phyloP scores from a whole-genome alignment of 2,888 invertebrate genomes.

The Saturnia japonica region DNA sequence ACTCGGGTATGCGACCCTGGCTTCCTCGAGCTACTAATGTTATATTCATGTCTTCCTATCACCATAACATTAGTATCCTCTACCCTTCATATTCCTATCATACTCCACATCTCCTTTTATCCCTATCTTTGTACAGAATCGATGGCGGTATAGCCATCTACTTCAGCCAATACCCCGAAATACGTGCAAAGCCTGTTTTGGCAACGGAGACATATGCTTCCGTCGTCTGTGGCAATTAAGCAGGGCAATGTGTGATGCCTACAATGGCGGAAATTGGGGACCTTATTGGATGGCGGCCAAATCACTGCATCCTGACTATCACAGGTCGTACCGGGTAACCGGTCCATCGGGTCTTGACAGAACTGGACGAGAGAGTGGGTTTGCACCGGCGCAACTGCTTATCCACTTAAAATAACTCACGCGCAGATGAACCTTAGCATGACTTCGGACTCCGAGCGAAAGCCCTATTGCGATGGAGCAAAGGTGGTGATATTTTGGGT shows the following conservation, averaged over 20 bases:
- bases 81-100: no score
- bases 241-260: background rate
- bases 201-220: no score
- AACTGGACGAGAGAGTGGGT: background rate
- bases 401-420: background rate
- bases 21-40: no score
- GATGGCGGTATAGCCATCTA: no score
- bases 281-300: background rate
- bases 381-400: background rate
- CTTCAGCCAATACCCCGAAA: no score
- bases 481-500: background rate
- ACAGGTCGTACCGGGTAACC: background rate
- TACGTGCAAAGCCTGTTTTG: no score
- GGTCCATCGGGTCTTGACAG: background rate
- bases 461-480: background rate
- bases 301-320: background rate
- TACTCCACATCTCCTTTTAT: no score
- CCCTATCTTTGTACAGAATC: no score
- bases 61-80: no score
- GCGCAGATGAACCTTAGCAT: background rate
- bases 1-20: no score
- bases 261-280: background rate
- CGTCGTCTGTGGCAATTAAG: no score
- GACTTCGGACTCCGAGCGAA: background rate
- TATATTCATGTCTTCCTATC: no score